Base-by-base conservation (phyloP, 2,888 invertebrate species). In the Tetragonula carbonaria region DNA sequence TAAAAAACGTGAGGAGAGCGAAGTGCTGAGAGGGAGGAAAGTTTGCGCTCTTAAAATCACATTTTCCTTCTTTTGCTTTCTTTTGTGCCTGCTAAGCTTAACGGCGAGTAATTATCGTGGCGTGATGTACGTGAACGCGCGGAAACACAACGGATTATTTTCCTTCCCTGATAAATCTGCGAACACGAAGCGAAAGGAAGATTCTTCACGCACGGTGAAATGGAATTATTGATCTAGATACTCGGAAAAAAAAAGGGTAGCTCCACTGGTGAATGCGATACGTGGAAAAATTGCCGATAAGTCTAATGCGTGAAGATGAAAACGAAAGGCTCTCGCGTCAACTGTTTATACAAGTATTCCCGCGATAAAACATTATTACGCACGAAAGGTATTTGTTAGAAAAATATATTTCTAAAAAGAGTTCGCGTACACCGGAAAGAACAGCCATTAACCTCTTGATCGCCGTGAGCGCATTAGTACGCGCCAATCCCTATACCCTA, bases 1-100 rank as follows among this genome's bases (percentile, higher is more conserved):
- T 28, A 28, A 66, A 33, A 65, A 63, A 70, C 21, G 62, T 28
- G 65, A 45, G 23, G 33, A 23, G 11, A 45, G 65, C 53, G 21
- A 33, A 59, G 74, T 14, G 59, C 66, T 62, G 71, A 78, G 65
- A 66, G 65, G n/a, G 67, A 63, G 80, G 59, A 80, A 83, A 86
- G 76, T 85, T 86, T 76, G 72, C 81, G 77, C 88, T 87, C 67
- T 87, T 87, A 75, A 86, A 89, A 89, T 89, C 87, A 84, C 85
- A 82, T 88, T 88, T 88, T 38, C 21, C 2, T 65, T 38, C 79
- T 71, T 68, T 74, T 71, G 28, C 70, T 28, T 65, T 67, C 80
- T 80, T 78, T 82, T 57, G 4, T 13, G 11, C 21, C 11, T 59
- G 50, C 33, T 28, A 77, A 81, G 73, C 81, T 85, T 78, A 76